phyloP scores from a whole-genome alignment of 2,888 invertebrate genomes.

The Phalangium opilio region DNA sequence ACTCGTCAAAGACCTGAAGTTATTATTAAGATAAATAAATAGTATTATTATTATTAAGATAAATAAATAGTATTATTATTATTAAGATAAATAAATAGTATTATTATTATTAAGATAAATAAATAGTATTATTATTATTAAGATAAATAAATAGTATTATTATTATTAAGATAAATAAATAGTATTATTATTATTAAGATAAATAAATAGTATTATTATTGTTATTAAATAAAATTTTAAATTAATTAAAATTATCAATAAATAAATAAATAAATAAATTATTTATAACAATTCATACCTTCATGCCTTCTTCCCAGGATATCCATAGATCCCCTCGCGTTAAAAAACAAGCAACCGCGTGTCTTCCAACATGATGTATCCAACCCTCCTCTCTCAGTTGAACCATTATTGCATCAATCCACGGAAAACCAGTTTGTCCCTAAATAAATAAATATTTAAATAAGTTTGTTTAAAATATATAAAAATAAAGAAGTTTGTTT shows the following conservation, averaged over 20 bases:
- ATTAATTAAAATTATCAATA: background rate
- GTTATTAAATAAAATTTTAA: no score
- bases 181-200: no score
- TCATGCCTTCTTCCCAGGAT: constrained; percentile 66
- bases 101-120: no score
- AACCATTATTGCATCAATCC: constrained; percentile 82
- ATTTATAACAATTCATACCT: constrained; percentile 35
- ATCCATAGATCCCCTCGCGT: constrained; percentile 72
- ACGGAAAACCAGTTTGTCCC: constrained; percentile 67
- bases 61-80: no score
- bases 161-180: no score
- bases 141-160: no score
- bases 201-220: no score
- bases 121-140: no score
- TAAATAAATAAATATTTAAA: constrained; percentile 24
- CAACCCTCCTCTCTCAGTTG: constrained; percentile 73
- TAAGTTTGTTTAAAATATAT: background rate
- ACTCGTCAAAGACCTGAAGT: constrained; percentile 62
- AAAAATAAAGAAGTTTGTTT: background rate
- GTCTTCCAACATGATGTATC: constrained; percentile 75
- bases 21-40: no score
- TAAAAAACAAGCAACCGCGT: constrained; percentile 74
- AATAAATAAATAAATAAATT: background rate
- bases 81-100: no score
- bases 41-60: no score